phyloP scores from a whole-genome alignment of 2,113 vertebrate species.

The Spermophilus dauricus region DNA sequence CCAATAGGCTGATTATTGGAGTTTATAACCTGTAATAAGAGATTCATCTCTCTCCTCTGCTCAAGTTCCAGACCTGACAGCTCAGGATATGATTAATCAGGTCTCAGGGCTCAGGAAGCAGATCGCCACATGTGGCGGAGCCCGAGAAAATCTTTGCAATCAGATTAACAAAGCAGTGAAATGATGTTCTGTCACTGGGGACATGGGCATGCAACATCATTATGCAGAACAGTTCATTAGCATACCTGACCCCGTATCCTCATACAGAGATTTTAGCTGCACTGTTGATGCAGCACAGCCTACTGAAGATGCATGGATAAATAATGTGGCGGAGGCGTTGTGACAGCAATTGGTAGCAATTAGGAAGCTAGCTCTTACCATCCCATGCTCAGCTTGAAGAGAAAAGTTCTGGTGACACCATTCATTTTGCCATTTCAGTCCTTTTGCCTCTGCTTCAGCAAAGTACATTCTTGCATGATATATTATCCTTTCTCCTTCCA shows the following conservation, averaged over 20 bases:
- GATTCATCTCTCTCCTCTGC: not conserved
- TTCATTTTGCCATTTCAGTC: not conserved
- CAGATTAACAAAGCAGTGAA: conserved; percentile 1
- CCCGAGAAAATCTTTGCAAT: not conserved
- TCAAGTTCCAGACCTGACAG: not conserved
- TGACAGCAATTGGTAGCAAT: not conserved
- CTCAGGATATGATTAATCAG: not conserved
- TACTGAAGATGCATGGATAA: not conserved
- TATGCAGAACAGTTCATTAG: conserved; percentile 11
- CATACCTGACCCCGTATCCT: not conserved
- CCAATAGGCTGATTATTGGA: not conserved
- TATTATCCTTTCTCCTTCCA: not conserved
- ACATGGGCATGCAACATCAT: not conserved
- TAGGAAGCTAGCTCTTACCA: not conserved
- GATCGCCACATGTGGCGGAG: not conserved
- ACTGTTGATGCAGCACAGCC: not conserved
- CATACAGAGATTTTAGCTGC: not conserved
- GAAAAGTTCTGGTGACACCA: not conserved
- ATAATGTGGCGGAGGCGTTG: not conserved
- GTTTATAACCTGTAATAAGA: not conserved
- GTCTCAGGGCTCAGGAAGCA: not conserved
- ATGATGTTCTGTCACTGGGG: not conserved
- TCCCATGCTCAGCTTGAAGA: not conserved
- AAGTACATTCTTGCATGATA: not conserved
- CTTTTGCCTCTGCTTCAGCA: not conserved